Base-by-base conservation (phyloP, 2,113 vertebrate genomes). In the Equus quagga region DNA sequence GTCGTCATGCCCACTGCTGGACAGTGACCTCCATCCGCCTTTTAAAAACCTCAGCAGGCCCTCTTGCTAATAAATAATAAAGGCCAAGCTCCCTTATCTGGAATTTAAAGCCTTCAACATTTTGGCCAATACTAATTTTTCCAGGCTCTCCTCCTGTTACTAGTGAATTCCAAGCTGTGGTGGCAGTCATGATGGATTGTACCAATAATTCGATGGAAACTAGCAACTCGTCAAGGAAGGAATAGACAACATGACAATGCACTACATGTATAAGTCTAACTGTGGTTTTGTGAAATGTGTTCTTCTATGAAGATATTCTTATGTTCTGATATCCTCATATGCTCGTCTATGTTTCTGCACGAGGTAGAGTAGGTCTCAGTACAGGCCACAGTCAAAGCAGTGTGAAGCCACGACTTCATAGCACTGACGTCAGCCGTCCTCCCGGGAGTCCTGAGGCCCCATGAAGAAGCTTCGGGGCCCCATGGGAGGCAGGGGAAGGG, bases 181-280 rank as follows among this genome's bases (percentile, higher is more conserved):
- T 18, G 11, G 26, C 49, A 44, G 2, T n/a, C 2, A 3, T 5
- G 9, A 67, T 19, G 51, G 41, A 44, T 41, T 28, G 36, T 24
- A 18, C 1, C n/a, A 9, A 58, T n/a, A 14, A 18, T 26, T 67
- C 18, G 19, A 70, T 3, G 3, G 56, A 62, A 3, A 12, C 12
- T 4, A 15, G 10, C 56, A 54, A 41, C 23, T 4, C 51, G 19
- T 11, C 13, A 23, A 28, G 10, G 56, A 80, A 73, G 41, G 19
- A 51, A 6, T 5, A 15, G 56, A 64, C 2, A 36, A 9, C 44
- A n/a, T 8, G 12, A 73, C 14, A 17, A 6, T 15, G 41, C 2
- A 2, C 15, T 11, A 11, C 4, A 8, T 26, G 36, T 12, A 17
- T 6, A 60, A 19, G 13, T 26, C 23, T n/a, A 23, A 11, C 2